phyloP scores from a whole-genome alignment of 2,113 vertebrate species.

The Etheostoma spectabile region DNA sequence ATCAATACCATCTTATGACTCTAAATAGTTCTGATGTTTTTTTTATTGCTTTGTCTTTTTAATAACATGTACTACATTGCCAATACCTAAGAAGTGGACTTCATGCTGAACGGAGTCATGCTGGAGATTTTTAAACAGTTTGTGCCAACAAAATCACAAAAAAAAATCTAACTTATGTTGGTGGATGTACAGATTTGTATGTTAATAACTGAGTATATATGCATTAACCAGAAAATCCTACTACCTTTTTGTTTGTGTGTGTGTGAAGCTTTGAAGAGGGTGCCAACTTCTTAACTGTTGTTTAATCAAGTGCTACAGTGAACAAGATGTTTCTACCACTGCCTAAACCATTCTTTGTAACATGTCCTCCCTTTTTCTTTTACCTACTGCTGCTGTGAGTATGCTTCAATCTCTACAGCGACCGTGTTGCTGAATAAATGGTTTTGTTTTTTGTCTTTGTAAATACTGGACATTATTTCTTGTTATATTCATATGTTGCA shows the following conservation, averaged over 20 bases:
- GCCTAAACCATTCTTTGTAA: conserved; percentile 56
- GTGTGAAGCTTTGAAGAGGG: conserved; percentile 40
- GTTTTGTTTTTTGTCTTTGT: conserved; percentile 70
- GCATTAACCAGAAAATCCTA: conserved; percentile 33
- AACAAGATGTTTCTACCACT: conserved; percentile 62
- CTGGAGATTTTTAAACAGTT: conserved; percentile 47
- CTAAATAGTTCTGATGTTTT: background rate
- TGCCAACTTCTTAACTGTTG: conserved; percentile 47
- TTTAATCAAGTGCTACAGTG: conserved; percentile 56
- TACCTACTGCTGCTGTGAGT: conserved; percentile 63
- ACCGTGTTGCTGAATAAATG: conserved; percentile 80
- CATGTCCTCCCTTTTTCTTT: conserved; percentile 39
- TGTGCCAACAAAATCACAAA: conserved; percentile 67
- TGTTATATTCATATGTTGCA: background rate
- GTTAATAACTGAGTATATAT: conserved; percentile 40
- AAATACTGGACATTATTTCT: conserved; percentile 28
- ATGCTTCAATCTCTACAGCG: conserved; percentile 48
- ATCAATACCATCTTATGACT: background rate
- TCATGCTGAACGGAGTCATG: conserved; percentile 14
- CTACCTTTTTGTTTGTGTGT: conserved; percentile 30
- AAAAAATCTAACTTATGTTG: conserved; percentile 22
- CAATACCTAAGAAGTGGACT: conserved; percentile 41
- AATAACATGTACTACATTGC: conserved; percentile 74
- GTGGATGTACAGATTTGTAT: conserved; percentile 43
- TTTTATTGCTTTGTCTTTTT: conserved; percentile 36